Base-by-base conservation (phyloP, 2,888 invertebrate species). In the Lepas anatifera region DNA sequence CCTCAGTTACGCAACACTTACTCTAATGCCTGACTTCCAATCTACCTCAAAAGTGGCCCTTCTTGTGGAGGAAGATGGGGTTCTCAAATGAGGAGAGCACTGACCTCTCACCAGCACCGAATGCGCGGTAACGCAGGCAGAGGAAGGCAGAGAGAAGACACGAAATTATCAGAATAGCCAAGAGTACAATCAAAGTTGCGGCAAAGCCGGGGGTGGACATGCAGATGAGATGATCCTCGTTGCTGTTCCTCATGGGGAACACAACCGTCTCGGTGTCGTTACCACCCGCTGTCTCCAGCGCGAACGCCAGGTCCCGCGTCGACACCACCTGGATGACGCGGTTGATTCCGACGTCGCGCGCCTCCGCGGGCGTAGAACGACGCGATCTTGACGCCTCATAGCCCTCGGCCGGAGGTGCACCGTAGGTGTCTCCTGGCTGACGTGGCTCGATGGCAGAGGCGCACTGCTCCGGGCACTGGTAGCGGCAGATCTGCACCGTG, bases 151-250 rank as follows among this genome's bases (percentile, higher is more conserved):
- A 93, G 74, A 93, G 85, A 43, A 92, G 83, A 78, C 93, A 95
- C 16, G 94, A 92, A 71, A 89, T 87, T 70, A 94, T 82, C 75
- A 95, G 82, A 69, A 94, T 89, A 69, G 88, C 89, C 71, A 95
- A 83, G 35, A 95, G 84, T 67, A 94, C 86, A 68, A 93, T 86
- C 39, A 95, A 83, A 39, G 92, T 91, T 43, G 91, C 89, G 50
- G 92, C 89, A 77, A 95, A 95, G 18, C 94, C 92, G n/a, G 92
- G 90, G 7, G 93, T 93, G 0, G 94, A 93, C 92, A 95, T 93
- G 80, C 94, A 95, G 74, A 95, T 92, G 73, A 92, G 82, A 32
- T 86, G 87, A 11, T 71, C 68, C 29, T 76, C 76, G 32, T 70
- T 73, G 29, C 70, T n/a, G 32, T 70, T 73, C 25, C 70, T n/a